Conservation (phyloP, 1,140 invertebrate genomes). For the Procambarus virginalis region DNA sequence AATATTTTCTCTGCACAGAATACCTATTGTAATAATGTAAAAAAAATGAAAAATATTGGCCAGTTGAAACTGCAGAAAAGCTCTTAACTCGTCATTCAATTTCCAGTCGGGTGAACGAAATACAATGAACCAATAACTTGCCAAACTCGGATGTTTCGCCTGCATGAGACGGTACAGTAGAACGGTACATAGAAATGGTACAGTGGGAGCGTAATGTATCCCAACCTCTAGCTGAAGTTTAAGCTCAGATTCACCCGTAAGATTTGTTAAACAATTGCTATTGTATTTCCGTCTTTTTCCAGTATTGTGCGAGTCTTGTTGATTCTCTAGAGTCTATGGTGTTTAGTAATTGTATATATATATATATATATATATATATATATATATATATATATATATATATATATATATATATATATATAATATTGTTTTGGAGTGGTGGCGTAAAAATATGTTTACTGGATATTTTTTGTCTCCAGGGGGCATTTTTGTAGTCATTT, state of each 20-base stretch:
- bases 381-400: background rate
- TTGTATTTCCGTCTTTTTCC: constrained; percentile 17
- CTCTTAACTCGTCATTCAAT: no score
- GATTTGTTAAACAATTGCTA: constrained; percentile 16
- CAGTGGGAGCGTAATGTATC: no score
- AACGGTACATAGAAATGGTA: no score
- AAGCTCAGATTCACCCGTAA: background rate
- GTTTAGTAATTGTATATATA: background rate
- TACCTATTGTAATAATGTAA: no score
- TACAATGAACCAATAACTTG: no score
- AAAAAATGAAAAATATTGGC: no score
- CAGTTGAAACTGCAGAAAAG: no score
- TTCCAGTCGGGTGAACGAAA: no score
- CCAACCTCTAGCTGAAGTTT: background rate
- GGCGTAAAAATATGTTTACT: background rate
- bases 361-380: background rate
- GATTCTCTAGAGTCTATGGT: constrained; percentile 55
- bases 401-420: background rate
- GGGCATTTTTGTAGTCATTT: constrained; percentile 7
- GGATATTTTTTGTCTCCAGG: constrained; percentile 9
- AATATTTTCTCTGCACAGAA: no score
- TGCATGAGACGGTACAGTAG: no score
- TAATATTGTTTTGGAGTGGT: background rate
- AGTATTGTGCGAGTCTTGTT: constrained; percentile 59
- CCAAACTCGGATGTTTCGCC: no score